Evolutionary conservation across 2,113 vertebrate species (phyloP).

Genomic region (Rhizomys pruinosus): DNA sequence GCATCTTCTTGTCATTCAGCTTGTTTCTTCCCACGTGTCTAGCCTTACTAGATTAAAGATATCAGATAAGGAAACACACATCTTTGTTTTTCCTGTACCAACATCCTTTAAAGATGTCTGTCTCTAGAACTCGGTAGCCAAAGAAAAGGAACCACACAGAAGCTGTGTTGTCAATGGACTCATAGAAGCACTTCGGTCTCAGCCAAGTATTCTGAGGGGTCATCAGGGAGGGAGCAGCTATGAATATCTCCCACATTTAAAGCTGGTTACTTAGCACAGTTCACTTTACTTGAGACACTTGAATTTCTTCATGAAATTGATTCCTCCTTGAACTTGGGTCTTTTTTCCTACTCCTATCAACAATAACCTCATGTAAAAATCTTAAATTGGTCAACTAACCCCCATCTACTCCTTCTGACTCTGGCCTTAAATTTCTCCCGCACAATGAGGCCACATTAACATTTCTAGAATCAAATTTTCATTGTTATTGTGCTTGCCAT

Average conservation of each 20-base stretch:
- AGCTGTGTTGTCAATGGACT: not conserved
- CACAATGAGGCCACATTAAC: not conserved
- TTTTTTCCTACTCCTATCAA: conserved; percentile 33
- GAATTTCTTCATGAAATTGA: not conserved
- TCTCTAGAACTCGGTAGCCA: conserved; percentile 44
- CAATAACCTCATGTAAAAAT: conserved; percentile 15
- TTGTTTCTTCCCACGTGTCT: conserved; percentile 43
- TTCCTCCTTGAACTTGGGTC: not conserved
- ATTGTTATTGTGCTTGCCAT: not conserved
- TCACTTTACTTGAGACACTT: not conserved
- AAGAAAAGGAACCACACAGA: conserved; percentile 44
- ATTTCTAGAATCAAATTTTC: not conserved
- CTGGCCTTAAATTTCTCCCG: not conserved
- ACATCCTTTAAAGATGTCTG: not conserved
- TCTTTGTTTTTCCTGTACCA: too few relatives aligned
- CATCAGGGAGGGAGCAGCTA: not conserved
- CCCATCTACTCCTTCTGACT: not conserved
- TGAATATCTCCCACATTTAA: conserved; percentile 5
- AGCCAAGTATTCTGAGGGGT: not conserved
- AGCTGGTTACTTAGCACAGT: not conserved
- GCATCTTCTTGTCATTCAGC: not conserved
- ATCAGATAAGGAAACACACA: too few relatives aligned
- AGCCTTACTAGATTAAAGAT: conserved; percentile 31
- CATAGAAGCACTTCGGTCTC: conserved; percentile 18
- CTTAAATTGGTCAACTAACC: not conserved